phyloP scores from a whole-genome alignment of 2,797 vertebrate genomes.

The Miichthys miiuy region DNA sequence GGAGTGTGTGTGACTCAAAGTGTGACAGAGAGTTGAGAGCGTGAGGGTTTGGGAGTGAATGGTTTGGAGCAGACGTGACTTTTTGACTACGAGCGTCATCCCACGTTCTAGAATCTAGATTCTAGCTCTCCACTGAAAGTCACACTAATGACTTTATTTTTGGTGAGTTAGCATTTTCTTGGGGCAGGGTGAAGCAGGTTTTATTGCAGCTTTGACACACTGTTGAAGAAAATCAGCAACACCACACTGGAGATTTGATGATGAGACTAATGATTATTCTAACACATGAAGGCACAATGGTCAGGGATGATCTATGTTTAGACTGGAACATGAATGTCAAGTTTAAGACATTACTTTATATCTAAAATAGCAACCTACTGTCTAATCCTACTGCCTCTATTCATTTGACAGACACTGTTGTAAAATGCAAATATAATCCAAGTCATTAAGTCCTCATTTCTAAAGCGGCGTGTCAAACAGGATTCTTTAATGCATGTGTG shows the following conservation, averaged over 20 bases:
- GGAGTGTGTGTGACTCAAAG: constrained; percentile 28
- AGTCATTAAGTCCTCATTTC: constrained; percentile 31
- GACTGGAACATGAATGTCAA: neutral
- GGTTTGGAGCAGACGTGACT: constrained; percentile 41
- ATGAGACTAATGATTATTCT: neutral
- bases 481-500: constrained; percentile 38
- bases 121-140: constrained; percentile 1
- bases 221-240: constrained; percentile 18
- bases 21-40: constrained; percentile 21
- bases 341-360: neutral
- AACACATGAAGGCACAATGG: neutral
- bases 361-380: neutral
- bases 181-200: constrained; percentile 1
- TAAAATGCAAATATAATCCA: constrained; percentile 30
- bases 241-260: neutral
- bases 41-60: constrained; percentile 29
- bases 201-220: constrained; percentile 20
- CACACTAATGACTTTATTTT: constrained; percentile 14
- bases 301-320: neutral
- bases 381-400: constrained; percentile 9
- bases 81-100: neutral
- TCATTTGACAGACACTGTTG: constrained; percentile 26
- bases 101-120: neutral
- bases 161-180: constrained; percentile 20
- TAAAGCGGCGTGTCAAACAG: constrained; percentile 37